Evolutionary conservation across 1,140 invertebrate species (phyloP).

Genomic region (Ephestia elutella): DNA sequence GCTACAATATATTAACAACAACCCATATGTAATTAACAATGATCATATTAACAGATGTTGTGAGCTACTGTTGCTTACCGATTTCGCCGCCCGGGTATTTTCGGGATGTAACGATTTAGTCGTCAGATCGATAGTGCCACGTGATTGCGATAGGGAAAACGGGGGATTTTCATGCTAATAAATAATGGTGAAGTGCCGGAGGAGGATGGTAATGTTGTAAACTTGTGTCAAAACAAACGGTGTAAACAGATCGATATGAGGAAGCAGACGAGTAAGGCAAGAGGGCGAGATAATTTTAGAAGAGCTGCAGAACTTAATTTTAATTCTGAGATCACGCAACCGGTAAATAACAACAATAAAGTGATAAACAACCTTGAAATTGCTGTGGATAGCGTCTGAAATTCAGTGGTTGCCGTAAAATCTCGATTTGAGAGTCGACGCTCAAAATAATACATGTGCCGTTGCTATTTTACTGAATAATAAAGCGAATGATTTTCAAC

Average conservation of each 20-base stretch:
- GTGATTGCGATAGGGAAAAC: conserved; percentile 27
- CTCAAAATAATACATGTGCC: not conserved
- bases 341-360: conserved; percentile 2
- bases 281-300: not conserved
- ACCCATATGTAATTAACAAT: conserved; percentile 74
- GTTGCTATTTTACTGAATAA: too few relatives aligned
- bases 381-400: not conserved
- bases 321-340: conserved; percentile 1
- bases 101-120: conserved; percentile 53
- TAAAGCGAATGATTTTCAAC: too few relatives aligned
- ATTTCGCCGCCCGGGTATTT: conserved; percentile 67
- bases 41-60: conserved; percentile 74
- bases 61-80: conserved; percentile 69
- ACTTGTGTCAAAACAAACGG: conserved; percentile 39
- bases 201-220: conserved; percentile 21
- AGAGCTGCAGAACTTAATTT: not conserved
- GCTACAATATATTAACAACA: conserved; percentile 71
- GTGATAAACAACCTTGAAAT: not conserved
- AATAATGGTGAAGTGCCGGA: conserved; percentile 19
- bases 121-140: conserved; percentile 40
- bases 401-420: not conserved
- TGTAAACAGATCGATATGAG: conserved; percentile 63
- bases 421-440: not conserved
- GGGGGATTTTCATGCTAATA: not conserved
- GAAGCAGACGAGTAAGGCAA: not conserved